Evolutionary conservation across 1,140 invertebrate genomes (phyloP).

Genomic region (Macrobrachium nipponense): DNA sequence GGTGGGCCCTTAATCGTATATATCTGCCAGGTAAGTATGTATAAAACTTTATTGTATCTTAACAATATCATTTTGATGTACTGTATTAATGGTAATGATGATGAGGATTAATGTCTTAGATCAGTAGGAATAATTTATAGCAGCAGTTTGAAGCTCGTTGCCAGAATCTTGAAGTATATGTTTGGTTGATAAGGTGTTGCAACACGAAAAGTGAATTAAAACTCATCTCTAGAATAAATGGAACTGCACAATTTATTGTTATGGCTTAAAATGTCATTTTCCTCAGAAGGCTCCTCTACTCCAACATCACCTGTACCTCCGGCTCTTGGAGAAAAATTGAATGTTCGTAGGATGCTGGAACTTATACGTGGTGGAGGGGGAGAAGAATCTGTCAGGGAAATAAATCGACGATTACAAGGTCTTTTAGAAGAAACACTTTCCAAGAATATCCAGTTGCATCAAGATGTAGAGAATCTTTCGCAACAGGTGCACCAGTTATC

Average conservation of each 20-base stretch:
- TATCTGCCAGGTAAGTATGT: no score
- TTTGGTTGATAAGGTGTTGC: background rate
- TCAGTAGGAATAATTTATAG: no score
- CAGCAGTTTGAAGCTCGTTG: no score
- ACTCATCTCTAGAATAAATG: no score
- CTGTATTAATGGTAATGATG: no score
- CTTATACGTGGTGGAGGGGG: slow-evolving; percentile 44
- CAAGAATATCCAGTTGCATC: slow-evolving; percentile 74
- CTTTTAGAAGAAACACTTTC: slow-evolving; percentile 74
- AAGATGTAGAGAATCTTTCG: slow-evolving; percentile 69
- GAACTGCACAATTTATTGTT: background rate
- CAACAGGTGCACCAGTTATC: slow-evolving; percentile 66
- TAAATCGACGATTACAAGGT: slow-evolving; percentile 66
- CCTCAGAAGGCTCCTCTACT: slow-evolving; percentile 36
- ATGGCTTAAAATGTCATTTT: background rate
- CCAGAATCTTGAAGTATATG: no score
- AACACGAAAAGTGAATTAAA: background rate
- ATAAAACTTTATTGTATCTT: no score
- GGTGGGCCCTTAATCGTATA: no score
- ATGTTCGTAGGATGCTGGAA: slow-evolving; percentile 41
- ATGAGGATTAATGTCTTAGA: no score
- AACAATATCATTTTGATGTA: no score
- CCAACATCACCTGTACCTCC: slow-evolving; percentile 23
- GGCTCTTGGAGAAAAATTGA: slow-evolving; percentile 22
- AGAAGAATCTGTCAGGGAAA: slow-evolving; percentile 68